Evolutionary conservation across 2,797 vertebrate species (phyloP).

Genomic region (Ptychobarbus kaznakovi): DNA sequence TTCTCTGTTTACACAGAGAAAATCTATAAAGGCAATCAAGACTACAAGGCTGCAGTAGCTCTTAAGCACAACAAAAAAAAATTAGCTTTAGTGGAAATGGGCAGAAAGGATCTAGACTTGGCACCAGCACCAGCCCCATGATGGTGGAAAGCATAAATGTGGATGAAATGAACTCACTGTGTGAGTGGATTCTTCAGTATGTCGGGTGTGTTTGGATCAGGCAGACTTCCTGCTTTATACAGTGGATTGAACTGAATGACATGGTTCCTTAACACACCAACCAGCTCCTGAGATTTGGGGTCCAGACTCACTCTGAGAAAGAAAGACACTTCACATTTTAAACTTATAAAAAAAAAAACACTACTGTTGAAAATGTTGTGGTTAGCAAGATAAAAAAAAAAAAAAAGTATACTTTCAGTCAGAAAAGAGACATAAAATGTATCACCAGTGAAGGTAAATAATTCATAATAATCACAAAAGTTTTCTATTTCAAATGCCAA

Average conservation of each 20-base stretch:
- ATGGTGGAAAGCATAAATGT: neutral
- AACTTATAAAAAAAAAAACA: neutral
- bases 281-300: constrained; percentile 88
- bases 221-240: constrained; percentile 87
- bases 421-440: neutral
- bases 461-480: neutral
- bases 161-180: constrained; percentile 75
- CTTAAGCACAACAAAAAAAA: neutral
- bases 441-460: too few relatives aligned
- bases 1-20: neutral
- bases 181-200: constrained; percentile 84
- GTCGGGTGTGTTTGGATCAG: constrained; percentile 80
- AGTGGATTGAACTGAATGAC: constrained; percentile 92
- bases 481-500: neutral
- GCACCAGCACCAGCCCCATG: neutral
- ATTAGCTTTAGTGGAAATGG: neutral
- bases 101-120: neutral
- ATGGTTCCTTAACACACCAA: constrained; percentile 87
- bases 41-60: neutral
- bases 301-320: constrained; percentile 91
- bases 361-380: neutral
- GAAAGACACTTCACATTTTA: neutral
- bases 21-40: neutral
- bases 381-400: neutral
- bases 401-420: neutral